A percentile compares a stretch with the other conserved stretches of the same genome.
Conservation (phyloP, 2,113 vertebrate species). For the Cyanistes caeruleus region DNA sequence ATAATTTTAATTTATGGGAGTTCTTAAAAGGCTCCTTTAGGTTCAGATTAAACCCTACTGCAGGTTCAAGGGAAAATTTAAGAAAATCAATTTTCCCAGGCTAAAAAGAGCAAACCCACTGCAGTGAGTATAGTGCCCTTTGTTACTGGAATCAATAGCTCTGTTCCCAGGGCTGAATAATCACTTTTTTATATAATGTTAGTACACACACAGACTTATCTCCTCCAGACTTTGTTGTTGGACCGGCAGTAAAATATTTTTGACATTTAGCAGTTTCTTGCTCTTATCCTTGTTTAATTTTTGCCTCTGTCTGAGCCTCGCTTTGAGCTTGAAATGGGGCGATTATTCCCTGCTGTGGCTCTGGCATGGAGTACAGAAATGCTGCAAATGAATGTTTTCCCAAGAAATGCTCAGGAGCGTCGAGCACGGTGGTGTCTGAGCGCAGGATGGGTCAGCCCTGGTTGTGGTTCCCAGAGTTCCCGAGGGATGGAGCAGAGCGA, state of each 20-base stretch:
- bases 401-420: not conserved
- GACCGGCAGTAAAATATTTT: conserved; percentile 37
- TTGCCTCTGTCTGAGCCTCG: conserved; percentile 29
- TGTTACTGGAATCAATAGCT: conserved; percentile 85
- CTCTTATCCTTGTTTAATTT: conserved; percentile 58
- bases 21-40: conserved; percentile 39
- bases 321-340: conserved; percentile 17
- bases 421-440: not conserved
- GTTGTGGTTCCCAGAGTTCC: not conserved
- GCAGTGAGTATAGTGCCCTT: conserved; percentile 58
- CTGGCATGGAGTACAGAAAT: not conserved
- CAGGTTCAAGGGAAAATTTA: conserved; percentile 61
- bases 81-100: conserved; percentile 80
- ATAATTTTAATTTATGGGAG: conserved; percentile 21
- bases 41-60: conserved; percentile 25
- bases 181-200: conserved; percentile 79
- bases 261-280: conserved; percentile 58
- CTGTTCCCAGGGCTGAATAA: conserved; percentile 84
- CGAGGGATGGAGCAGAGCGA: not conserved
- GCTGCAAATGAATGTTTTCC: conserved; percentile 49
- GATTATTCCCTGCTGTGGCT: conserved; percentile 52
- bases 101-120: conserved; percentile 66
- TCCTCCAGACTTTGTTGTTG: conserved; percentile 76
- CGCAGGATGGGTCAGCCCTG: not conserved
- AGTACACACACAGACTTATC: conserved; percentile 73